phyloP scores from a whole-genome alignment of 2,113 vertebrate genomes.

The Gallinago media region DNA sequence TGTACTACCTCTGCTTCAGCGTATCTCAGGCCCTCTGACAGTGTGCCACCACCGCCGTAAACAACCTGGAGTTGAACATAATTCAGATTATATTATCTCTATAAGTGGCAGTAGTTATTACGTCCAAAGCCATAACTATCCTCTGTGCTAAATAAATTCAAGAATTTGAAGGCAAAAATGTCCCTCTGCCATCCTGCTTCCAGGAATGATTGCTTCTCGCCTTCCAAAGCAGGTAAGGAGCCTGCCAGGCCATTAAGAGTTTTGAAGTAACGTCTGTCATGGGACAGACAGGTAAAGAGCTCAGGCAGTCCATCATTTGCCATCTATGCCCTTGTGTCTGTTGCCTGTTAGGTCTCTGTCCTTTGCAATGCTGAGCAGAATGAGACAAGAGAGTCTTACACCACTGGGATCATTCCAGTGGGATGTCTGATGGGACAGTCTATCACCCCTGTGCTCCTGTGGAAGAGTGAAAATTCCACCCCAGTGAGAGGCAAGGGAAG shows the following conservation, averaged over 20 bases:
- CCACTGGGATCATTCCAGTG: not conserved
- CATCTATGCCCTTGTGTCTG: not conserved
- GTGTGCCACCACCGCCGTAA: not conserved
- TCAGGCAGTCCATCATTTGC: not conserved
- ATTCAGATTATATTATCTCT: not conserved
- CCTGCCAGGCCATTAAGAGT: rapidly evolving
- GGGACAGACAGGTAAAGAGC: not conserved
- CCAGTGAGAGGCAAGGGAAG: not conserved
- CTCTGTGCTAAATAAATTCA: not conserved
- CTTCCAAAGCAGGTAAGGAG: not conserved
- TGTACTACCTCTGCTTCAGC: not conserved
- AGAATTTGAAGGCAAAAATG: slow-evolving; percentile 6
- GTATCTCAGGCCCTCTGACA: not conserved
- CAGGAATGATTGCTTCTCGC: not conserved
- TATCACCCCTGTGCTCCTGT: not conserved
- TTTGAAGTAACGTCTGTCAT: not conserved
- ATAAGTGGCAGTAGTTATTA: not conserved
- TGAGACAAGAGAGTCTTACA: not conserved
- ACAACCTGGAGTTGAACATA: not conserved
- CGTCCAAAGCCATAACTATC: not conserved
- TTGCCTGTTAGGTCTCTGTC: not conserved
- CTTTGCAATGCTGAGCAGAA: not conserved
- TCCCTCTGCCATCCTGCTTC: not conserved
- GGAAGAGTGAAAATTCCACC: not conserved
- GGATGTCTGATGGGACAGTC: not conserved